These are phyloP conservation scores for Oedothorax gibbosus DNA, from an alignment of 1,140 invertebrate species.

Conservation along the genomic window DNA sequence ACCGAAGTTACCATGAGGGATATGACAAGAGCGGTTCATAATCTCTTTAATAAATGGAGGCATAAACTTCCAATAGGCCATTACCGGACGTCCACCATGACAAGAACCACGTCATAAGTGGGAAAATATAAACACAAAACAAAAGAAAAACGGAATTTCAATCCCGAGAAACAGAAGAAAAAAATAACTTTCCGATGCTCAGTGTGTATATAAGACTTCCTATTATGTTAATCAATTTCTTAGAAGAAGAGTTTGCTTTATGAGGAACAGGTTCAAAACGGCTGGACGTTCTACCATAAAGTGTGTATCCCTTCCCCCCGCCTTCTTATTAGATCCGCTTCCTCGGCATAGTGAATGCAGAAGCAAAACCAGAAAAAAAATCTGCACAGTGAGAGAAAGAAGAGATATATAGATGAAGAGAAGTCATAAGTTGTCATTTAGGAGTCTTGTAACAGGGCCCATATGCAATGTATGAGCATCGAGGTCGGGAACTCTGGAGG, in stretches of 20 bases:
- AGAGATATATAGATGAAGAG: constrained; percentile 48
- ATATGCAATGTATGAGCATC: constrained; percentile 49
- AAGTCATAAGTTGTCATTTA: constrained; percentile 57
- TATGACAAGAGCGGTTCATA: constrained; percentile 50
- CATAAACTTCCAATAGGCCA: constrained; percentile 26
- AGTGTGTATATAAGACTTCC: constrained; percentile 33
- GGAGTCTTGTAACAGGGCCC: not conserved
- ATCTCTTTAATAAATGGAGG: constrained; percentile 49
- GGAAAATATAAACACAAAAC: constrained; percentile 39
- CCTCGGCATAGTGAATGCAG: not conserved
- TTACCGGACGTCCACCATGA: constrained; percentile 30
- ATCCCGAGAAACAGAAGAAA: constrained; percentile 3
- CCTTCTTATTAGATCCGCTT: constrained; percentile 24
- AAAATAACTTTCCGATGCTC: constrained; percentile 3
- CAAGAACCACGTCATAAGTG: constrained; percentile 27
- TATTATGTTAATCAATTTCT: constrained; percentile 57
- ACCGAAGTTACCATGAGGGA: constrained; percentile 14
- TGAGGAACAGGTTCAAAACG: constrained; percentile 50
- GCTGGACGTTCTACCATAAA: constrained; percentile 50
- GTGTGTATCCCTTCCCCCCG: not conserved
- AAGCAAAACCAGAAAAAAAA: not conserved
- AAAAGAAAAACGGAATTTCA: constrained; percentile 9
- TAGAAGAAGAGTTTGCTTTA: constrained; percentile 25
- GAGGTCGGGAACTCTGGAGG: constrained; percentile 13
- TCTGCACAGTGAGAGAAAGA: constrained; percentile 9